Evolutionary conservation across 2,888 invertebrate genomes (phyloP).

Genomic region (Liopterus haemorrhoidalis): DNA sequence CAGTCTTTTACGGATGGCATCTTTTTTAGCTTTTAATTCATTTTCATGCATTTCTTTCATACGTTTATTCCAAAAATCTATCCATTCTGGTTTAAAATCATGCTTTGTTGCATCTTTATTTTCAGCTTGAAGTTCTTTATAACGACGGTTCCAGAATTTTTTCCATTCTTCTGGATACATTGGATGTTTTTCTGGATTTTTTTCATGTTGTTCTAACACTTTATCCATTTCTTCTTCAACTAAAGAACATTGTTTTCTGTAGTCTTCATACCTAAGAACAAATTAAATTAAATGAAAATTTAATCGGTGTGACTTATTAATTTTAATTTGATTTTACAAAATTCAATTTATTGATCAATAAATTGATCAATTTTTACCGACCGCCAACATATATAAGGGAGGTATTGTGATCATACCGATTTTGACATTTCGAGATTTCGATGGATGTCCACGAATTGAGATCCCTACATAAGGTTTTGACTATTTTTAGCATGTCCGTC

Average conservation of each 20-base stretch:
- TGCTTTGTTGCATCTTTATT: constrained; percentile 71
- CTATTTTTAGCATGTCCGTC: no score
- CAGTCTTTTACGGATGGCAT: constrained; percentile 59
- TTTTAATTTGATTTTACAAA: no score
- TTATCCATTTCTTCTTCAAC: constrained; percentile 58
- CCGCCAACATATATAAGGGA: no score
- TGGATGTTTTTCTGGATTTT: constrained; percentile 83
- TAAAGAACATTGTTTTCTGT: constrained; percentile 46
- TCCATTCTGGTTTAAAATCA: constrained; percentile 88
- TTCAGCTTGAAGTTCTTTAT: constrained; percentile 70
- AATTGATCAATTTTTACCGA: no score
- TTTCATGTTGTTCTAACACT: constrained; percentile 66
- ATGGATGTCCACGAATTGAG: no score
- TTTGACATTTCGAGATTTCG: no score
- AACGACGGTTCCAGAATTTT: constrained; percentile 78
- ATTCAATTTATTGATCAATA: no score
- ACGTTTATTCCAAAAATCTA: constrained; percentile 74
- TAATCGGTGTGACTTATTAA: no score
- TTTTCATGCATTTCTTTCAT: constrained; percentile 72
- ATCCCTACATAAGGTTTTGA: no score
- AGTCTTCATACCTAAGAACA: constrained; percentile 53
- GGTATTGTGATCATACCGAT: no score
- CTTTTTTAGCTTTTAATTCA: constrained; percentile 59
- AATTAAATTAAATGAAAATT: no score
- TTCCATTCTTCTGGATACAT: constrained; percentile 87